These are phyloP conservation scores for Podargus strigoides DNA, from an alignment of 2,797 vertebrate species.

Conservation along the genomic window DNA sequence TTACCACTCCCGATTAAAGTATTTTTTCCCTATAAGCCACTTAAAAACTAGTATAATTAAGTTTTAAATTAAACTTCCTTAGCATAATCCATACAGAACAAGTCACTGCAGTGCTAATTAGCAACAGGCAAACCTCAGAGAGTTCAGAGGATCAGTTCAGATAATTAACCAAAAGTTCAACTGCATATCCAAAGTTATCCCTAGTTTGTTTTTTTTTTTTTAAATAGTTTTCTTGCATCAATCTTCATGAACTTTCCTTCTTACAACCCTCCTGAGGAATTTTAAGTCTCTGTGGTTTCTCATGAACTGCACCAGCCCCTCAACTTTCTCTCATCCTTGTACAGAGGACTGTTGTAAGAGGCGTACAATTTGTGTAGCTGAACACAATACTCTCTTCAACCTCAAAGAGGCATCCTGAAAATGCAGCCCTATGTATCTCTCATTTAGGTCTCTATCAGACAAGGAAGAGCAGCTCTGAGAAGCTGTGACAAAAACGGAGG, in stretches of 20 bases:
- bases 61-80: conserved; percentile 69
- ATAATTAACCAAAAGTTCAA: conserved; percentile 69
- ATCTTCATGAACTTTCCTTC: not conserved
- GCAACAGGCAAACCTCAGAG: conserved; percentile 61
- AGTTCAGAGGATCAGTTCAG: conserved; percentile 68
- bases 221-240: not conserved
- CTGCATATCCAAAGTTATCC: conserved; percentile 51
- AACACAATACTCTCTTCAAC: not conserved
- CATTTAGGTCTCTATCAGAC: not conserved
- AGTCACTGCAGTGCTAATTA: conserved; percentile 66
- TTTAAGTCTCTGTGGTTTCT: not conserved
- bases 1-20: conserved; percentile 32
- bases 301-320: not conserved
- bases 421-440: not conserved
- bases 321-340: not conserved
- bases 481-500: not conserved
- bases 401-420: not conserved
- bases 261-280: not conserved
- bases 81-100: conserved; percentile 66
- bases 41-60: conserved; percentile 71
- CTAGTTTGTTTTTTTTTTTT: not conserved
- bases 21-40: conserved; percentile 62
- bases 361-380: not conserved
- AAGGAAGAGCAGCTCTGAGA: not conserved
- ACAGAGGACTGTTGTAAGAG: not conserved